Base-by-base conservation (phyloP, 1,140 invertebrate species). In the Drosophila ogumai region DNA sequence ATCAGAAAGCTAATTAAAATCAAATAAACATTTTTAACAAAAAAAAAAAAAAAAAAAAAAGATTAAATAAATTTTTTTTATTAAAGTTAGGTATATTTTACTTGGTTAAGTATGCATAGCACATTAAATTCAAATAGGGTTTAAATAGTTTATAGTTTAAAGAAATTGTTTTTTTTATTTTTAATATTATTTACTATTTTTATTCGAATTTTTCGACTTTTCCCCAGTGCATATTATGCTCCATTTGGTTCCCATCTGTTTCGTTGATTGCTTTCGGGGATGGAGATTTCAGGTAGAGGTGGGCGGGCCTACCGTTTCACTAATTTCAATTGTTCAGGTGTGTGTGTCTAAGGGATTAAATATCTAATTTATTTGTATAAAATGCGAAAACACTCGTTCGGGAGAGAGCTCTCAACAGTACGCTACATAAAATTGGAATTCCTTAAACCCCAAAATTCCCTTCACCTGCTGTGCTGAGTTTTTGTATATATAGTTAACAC, bases 241-340 rank as follows among this genome's bases (percentile, higher is more conserved):
- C 66, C 66, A 69, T 69, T 69, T 72, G 43, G 66, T 10, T 71
- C 69, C 34, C 67, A 73, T 73, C 69, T 73, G 69, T 59, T 59
- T 50, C 67, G 69, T 73, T 73, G 69, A 73, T 73, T 73, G 67
- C 54, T 72, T 73, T 72, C 17, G 38, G 67, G 34, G 36, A 13
- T 3, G 34, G 8, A 7, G 64, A 40, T 25, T 15, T 32, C 0
- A 34, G 15, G 7, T 8, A 13, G 9, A 34, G 56, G 31, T 43
- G 25, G 12, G 7, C 10, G 9, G 13, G 13, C 17, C 64, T 46
- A 22, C 59, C 47, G n/a, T 72, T 72, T 38, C 54, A 72, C 69
- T 73, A 72, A 73, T 73, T 73, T 73, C 69, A 73, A 73, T 73
- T 73, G 52, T 72, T 32, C 44, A 73, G 69, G 69, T 73, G 69